These are phyloP conservation scores for Heliothis subflexa DNA, from an alignment of 1,140 invertebrate species.

Conservation along the genomic window DNA sequence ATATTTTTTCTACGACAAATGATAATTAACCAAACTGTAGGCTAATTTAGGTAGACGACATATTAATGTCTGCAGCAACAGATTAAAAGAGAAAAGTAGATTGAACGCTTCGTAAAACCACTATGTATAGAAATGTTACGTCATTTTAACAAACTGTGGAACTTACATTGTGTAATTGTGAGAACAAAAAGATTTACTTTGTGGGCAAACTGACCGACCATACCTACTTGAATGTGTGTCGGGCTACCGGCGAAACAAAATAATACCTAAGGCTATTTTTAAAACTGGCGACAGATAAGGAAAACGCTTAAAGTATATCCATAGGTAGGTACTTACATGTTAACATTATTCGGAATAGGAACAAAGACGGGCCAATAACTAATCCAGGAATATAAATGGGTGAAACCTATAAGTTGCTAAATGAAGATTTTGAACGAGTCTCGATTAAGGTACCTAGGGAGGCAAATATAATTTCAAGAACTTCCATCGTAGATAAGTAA, in stretches of 20 bases:
- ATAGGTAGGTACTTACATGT: too few relatives aligned
- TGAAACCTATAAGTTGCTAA: too few relatives aligned
- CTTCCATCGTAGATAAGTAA: too few relatives aligned
- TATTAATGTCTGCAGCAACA: background rate
- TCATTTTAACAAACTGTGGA: slow-evolving; percentile 9
- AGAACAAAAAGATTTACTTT: slow-evolving; percentile 12
- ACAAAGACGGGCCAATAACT: too few relatives aligned
- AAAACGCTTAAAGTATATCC: background rate
- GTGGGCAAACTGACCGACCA: background rate
- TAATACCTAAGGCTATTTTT: background rate
- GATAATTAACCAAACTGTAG: too few relatives aligned
- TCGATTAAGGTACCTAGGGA: too few relatives aligned
- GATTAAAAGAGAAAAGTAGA: background rate
- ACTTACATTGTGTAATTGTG: slow-evolving; percentile 24
- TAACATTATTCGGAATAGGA: too few relatives aligned
- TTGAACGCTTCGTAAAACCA: background rate
- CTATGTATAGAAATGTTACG: slow-evolving; percentile 24
- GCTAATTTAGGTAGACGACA: background rate
- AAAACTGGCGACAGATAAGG: background rate
- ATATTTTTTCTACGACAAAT: too few relatives aligned
- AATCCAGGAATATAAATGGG: too few relatives aligned
- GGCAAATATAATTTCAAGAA: too few relatives aligned
- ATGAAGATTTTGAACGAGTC: too few relatives aligned
- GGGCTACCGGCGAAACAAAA: background rate
- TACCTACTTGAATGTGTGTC: background rate